Evolutionary conservation across 1,140 invertebrate species (phyloP).

Genomic region (Lepidurus packardi): DNA sequence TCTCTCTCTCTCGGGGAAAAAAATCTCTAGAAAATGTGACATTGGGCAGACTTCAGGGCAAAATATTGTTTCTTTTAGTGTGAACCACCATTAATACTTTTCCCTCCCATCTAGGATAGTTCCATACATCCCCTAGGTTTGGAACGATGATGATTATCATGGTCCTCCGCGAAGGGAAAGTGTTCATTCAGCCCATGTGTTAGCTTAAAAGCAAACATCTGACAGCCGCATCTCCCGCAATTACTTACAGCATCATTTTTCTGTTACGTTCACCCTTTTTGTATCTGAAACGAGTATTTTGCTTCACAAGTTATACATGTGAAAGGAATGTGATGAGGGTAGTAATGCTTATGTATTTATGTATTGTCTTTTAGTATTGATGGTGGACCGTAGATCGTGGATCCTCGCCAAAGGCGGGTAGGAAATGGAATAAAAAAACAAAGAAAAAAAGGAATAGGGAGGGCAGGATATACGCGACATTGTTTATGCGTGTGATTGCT

Average conservation of each 20-base stretch:
- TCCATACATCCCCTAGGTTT: not conserved
- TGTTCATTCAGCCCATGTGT: not conserved
- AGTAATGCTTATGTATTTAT: too few relatives aligned
- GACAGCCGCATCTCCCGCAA: constrained; percentile 16
- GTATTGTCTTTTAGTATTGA: too few relatives aligned
- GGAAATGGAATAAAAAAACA: too few relatives aligned
- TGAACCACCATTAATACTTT: constrained; percentile 22
- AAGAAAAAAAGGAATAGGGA: too few relatives aligned
- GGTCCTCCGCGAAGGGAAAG: not conserved
- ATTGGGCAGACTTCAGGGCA: constrained; percentile 1
- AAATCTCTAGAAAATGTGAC: not conserved
- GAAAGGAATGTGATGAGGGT: too few relatives aligned
- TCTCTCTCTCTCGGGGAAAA: not conserved
- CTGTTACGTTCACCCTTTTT: not conserved
- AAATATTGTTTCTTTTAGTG: constrained; percentile 19
- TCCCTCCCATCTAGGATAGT: not conserved
- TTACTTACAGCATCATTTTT: not conserved
- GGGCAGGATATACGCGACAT: too few relatives aligned
- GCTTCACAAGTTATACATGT: not conserved
- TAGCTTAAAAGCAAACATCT: constrained; percentile 11
- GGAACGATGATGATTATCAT: not conserved
- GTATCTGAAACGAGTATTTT: not conserved
- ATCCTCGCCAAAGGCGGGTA: too few relatives aligned
- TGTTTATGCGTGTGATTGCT: too few relatives aligned
- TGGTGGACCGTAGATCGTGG: too few relatives aligned